Base-by-base conservation (phyloP, 2,888 invertebrate species). In the Coelinius sp. region DNA sequence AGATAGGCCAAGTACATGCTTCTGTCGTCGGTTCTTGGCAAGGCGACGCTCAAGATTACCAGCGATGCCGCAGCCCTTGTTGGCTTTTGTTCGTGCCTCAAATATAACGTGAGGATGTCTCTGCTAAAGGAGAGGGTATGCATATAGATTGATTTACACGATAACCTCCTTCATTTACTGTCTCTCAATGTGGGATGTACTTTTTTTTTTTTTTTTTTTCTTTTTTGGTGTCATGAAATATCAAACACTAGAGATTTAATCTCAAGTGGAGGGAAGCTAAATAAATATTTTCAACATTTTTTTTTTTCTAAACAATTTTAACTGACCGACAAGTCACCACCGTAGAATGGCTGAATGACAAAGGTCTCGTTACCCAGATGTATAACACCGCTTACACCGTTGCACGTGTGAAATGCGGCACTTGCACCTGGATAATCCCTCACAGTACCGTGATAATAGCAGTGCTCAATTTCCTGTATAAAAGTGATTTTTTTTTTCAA, bases 91-190 rank as follows among this genome's bases (percentile, higher is more conserved):
- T 81, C 95, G 93, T 85, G 97, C 96, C 89, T 97, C 96, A 91
- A 97, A 98, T 89, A 98, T 96, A 89, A 98, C 95, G 92, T 98
- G 98, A 85, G 97, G 97, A 93, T 97, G 97, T 90, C 96, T 96
- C 94, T 96, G 94, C 94, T 95, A 93, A 90, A 93, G 91, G 92
- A 91, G 92, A 91, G 86, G 88, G 68, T 73, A 74, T 78, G 79
- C 80, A 85, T 87, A 83, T 86, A 85, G 83, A 83, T 73, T 70
- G 62, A 75, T 73, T 73, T 68, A 56, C 44, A 56, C 49, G 53
- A 70, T 68, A 56, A 67, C 62, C 63, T 63, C 52, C 63, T 67
- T 67, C 44, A 44, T 56, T 53, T 24, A 17, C 52, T 22, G 14
- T 71, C 10, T 53, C 46, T 52, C 41, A 17, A 17, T 14, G 1